Conservation (phyloP, 2,797 vertebrate species). For the Xenopus petersii region DNA sequence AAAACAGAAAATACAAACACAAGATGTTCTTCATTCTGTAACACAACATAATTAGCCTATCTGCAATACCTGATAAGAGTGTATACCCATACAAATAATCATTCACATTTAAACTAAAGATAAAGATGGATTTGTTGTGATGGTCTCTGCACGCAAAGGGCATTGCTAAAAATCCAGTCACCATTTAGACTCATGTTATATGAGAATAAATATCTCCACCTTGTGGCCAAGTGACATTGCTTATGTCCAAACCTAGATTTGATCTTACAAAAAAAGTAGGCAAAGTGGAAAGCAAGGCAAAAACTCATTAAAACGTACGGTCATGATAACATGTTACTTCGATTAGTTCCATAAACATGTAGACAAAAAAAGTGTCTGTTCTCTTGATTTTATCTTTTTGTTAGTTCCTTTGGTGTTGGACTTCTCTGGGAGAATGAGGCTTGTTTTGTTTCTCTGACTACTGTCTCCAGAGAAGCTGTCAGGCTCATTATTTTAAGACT, state of each 20-base stretch:
- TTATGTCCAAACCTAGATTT: neutral
- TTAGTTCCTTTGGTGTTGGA: constrained; percentile 60
- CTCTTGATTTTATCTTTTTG: constrained; percentile 67
- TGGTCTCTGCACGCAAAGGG: neutral
- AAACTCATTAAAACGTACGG: too few relatives aligned
- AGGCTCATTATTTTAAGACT: constrained; percentile 25
- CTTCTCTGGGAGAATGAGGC: constrained; percentile 69
- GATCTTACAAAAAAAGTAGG: too few relatives aligned
- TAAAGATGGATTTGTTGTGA: constrained; percentile 14
- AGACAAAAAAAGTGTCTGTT: neutral
- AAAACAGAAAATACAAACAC: constrained; percentile 1
- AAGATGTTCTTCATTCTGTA: neutral
- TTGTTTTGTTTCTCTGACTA: constrained; percentile 66
- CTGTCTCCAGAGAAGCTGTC: constrained; percentile 37
- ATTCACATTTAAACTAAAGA: constrained; percentile 28
- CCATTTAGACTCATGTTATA: neutral
- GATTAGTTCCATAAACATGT: too few relatives aligned
- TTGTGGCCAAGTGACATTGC: constrained; percentile 3
- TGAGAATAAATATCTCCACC: constrained; percentile 36
- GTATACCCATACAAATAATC: constrained; percentile 33
- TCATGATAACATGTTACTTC: too few relatives aligned
- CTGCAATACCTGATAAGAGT: constrained; percentile 26
- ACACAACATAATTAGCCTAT: constrained; percentile 28
- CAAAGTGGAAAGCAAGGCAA: too few relatives aligned
- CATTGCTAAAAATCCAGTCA: constrained; percentile 4